phyloP scores from a whole-genome alignment of 2,113 vertebrate genomes.

The Spea multiplicata region DNA sequence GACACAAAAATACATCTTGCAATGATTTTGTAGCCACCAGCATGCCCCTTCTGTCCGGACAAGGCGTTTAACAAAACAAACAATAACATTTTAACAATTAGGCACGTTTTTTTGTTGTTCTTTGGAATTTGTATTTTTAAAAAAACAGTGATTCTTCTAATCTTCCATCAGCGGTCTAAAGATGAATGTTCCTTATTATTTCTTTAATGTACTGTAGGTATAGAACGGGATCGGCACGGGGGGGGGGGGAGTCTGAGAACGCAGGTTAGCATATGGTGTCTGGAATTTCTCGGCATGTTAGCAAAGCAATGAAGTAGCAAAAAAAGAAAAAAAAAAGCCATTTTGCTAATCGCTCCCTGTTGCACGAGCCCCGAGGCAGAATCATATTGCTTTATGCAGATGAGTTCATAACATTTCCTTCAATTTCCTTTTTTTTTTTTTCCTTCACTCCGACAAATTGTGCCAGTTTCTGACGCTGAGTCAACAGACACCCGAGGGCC shows the following conservation, averaged over 20 bases:
- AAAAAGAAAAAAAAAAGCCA: conserved; percentile 58
- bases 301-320: conserved; percentile 65
- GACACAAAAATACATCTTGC: too few species aligned
- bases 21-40: too few species aligned
- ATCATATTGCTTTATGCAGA: conserved; percentile 88
- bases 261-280: conserved; percentile 81
- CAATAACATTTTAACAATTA: too few species aligned
- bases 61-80: too few species aligned
- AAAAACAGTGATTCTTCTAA: too few species aligned
- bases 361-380: conserved; percentile 79
- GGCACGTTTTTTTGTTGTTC: too few species aligned
- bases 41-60: too few species aligned
- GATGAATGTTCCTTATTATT: too few species aligned
- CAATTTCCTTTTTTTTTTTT: conserved; percentile 75
- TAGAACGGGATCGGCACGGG: too few species aligned
- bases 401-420: conserved; percentile 85
- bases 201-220: too few species aligned
- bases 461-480: conserved; percentile 73
- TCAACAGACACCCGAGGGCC: conserved; percentile 89
- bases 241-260: conserved; percentile 68
- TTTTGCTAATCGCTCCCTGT: conserved; percentile 81
- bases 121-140: too few species aligned
- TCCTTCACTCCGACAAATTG: conserved; percentile 51
- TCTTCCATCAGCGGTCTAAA: too few species aligned
- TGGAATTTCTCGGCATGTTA: conserved; percentile 78